These are phyloP conservation scores for Apolygus lucorum DNA, from an alignment of 1,140 invertebrate genomes.

Conservation along the genomic window DNA sequence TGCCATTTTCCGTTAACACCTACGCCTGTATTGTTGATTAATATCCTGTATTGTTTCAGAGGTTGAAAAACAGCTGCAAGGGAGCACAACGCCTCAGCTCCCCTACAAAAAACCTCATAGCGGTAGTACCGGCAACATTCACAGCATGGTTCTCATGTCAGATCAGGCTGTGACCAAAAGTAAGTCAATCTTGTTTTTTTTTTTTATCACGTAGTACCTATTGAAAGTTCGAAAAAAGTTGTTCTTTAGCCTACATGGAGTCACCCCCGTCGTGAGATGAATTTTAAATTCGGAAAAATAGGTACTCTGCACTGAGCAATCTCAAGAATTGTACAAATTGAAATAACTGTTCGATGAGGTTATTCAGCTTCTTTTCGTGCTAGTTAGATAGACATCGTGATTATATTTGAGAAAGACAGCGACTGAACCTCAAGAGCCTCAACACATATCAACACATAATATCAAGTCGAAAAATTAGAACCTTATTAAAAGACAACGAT, in stretches of 20 bases:
- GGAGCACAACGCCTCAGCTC: slow-evolving; percentile 54
- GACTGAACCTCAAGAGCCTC: too few relatives aligned
- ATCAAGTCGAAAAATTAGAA: too few relatives aligned
- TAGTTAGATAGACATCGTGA: too few relatives aligned
- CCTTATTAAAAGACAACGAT: too few relatives aligned
- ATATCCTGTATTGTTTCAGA: slow-evolving; percentile 43
- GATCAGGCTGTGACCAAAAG: slow-evolving; percentile 26
- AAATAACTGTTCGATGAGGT: too few relatives aligned
- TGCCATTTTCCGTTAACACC: background rate
- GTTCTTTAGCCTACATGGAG: background rate
- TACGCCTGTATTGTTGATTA: background rate
- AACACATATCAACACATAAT: too few relatives aligned
- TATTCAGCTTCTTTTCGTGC: too few relatives aligned
- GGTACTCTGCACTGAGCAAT: too few relatives aligned
- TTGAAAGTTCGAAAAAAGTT: background rate
- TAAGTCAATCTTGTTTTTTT: slow-evolving; percentile 9
- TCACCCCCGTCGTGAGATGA: too few relatives aligned
- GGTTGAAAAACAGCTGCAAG: slow-evolving; percentile 78
- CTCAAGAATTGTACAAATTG: too few relatives aligned
- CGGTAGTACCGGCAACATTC: slow-evolving; percentile 54
- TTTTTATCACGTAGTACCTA: background rate
- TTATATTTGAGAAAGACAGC: too few relatives aligned
- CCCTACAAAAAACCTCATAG: slow-evolving; percentile 53
- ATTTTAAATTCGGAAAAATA: too few relatives aligned
- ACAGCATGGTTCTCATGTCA: slow-evolving; percentile 42